phyloP scores from a whole-genome alignment of 2,797 vertebrate species.

The Antennarius maculatus region DNA sequence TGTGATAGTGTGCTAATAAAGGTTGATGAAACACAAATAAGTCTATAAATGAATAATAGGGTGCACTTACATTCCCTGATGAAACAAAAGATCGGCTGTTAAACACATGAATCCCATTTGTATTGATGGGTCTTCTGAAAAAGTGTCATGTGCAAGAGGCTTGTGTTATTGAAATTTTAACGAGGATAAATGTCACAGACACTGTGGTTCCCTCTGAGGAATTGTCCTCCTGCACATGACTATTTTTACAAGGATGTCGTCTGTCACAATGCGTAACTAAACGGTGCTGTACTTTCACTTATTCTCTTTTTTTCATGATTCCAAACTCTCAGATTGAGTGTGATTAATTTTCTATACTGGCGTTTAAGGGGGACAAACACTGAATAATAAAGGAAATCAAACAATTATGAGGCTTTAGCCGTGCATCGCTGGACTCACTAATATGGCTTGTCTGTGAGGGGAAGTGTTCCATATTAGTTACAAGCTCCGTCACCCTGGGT shows the following conservation, averaged over 20 bases:
- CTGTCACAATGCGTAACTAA: slow-evolving; percentile 59
- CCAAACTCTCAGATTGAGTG: slow-evolving; percentile 53
- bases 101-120: slow-evolving; percentile 58
- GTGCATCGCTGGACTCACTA: slow-evolving; percentile 55
- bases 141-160: slow-evolving; percentile 26
- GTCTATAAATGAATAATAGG: slow-evolving; percentile 48
- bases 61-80: slow-evolving; percentile 40
- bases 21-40: slow-evolving; percentile 34
- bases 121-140: slow-evolving; percentile 56
- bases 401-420: slow-evolving; percentile 76
- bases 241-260: slow-evolving; percentile 57
- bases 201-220: slow-evolving; percentile 46
- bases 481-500: slow-evolving; percentile 50
- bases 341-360: slow-evolving; percentile 67
- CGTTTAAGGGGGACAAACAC: slow-evolving; percentile 52
- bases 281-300: slow-evolving; percentile 51
- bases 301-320: slow-evolving; percentile 68
- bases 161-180: slow-evolving; percentile 73
- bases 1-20: slow-evolving; percentile 32
- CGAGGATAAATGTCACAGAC: slow-evolving; percentile 72
- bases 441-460: slow-evolving; percentile 69
- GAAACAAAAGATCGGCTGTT: slow-evolving; percentile 19
- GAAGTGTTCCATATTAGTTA: slow-evolving; percentile 76
- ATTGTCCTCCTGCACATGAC: slow-evolving; percentile 35
- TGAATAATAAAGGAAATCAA: slow-evolving; percentile 70